These are phyloP conservation scores for Brachyistius frenatus DNA, from an alignment of 2,113 vertebrate species.

Conservation along the genomic window DNA sequence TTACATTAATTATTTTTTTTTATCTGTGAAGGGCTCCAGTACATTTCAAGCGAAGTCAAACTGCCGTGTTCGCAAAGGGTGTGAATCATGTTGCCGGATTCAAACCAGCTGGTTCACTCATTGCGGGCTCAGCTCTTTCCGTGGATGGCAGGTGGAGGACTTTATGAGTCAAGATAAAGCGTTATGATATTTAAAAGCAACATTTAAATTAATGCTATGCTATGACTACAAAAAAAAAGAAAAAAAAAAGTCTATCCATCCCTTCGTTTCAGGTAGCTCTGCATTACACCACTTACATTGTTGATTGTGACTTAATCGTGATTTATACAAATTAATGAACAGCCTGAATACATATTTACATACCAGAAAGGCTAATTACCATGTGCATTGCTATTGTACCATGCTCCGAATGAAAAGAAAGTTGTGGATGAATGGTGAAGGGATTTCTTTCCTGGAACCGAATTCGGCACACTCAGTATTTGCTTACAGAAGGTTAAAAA, in stretches of 20 bases:
- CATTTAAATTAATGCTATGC: too few relatives aligned
- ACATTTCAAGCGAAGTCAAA: constrained; percentile 40
- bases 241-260: too few relatives aligned
- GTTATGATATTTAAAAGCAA: too few relatives aligned
- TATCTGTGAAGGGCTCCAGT: constrained; percentile 35
- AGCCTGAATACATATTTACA: too few relatives aligned
- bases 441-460: constrained; percentile 5
- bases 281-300: too few relatives aligned
- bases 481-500: constrained; percentile 1
- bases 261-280: too few relatives aligned
- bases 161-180: too few relatives aligned
- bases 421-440: background rate
- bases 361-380: too few relatives aligned
- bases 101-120: background rate
- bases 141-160: background rate
- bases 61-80: constrained; percentile 7
- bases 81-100: background rate
- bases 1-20: constrained; percentile 17
- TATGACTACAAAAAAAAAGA: too few relatives aligned
- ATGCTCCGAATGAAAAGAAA: background rate
- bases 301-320: too few relatives aligned
- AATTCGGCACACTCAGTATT: constrained; percentile 5
- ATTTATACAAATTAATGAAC: too few relatives aligned
- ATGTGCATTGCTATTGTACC: too few relatives aligned
- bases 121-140: background rate